These are phyloP conservation scores for Chroicocephalus ridibundus DNA, from an alignment of 2,113 vertebrate species.

Conservation along the genomic window DNA sequence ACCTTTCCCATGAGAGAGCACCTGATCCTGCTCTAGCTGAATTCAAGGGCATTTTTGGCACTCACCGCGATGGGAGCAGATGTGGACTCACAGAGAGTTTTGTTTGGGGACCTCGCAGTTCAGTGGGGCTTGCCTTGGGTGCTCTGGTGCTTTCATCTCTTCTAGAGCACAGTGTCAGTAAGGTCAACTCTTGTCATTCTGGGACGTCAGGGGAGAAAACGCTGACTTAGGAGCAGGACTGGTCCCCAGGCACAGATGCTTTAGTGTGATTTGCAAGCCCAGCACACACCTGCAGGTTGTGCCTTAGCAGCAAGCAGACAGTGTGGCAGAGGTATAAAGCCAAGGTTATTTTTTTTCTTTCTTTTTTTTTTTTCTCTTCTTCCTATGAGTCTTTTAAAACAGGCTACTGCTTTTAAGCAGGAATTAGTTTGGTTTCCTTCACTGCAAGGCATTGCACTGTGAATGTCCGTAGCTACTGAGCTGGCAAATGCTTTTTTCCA, in stretches of 20 bases:
- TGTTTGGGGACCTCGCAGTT: accelerated
- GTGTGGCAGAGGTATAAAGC: neutral
- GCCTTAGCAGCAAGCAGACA: neutral
- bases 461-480: neutral
- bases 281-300: constrained; percentile 4
- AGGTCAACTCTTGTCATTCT: neutral
- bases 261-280: constrained; percentile 1
- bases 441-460: neutral
- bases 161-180: neutral
- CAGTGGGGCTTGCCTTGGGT: neutral
- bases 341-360: neutral
- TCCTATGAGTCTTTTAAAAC: neutral
- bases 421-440: neutral
- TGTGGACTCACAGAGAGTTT: neutral
- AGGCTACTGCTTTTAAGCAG: neutral
- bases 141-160: neutral
- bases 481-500: neutral
- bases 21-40: neutral
- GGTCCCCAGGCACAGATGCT: neutral
- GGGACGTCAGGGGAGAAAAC: neutral
- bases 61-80: accelerated
- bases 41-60: neutral
- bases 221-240: constrained; percentile 4
- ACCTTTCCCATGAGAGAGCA: neutral
- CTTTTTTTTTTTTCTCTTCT: neutral